Evolutionary conservation across 2,888 invertebrate genomes (phyloP).

Genomic region (Adelphocoris suturalis): DNA sequence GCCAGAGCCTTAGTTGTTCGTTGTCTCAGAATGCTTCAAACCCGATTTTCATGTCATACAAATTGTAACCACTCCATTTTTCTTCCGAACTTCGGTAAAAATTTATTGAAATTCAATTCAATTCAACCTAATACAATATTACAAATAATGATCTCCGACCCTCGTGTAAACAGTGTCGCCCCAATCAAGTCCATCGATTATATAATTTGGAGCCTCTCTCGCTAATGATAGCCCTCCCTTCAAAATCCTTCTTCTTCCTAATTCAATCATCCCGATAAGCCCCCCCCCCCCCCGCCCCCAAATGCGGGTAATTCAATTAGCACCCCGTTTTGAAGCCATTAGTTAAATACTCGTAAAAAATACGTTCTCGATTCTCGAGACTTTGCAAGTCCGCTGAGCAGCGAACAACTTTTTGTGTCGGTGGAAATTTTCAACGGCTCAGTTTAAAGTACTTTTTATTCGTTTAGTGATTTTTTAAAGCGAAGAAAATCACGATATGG

Average conservation of each 20-base stretch:
- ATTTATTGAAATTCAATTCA: too few relatives aligned
- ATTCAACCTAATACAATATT: too few relatives aligned
- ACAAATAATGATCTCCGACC: not conserved
- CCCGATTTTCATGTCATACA: too few relatives aligned
- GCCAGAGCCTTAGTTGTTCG: too few relatives aligned
- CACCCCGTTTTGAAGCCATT: slow-evolving; percentile 20
- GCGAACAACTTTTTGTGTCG: not conserved
- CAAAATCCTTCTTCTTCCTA: slow-evolving; percentile 12
- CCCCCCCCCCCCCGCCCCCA: not conserved
- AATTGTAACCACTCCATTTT: too few relatives aligned
- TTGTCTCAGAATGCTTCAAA: too few relatives aligned
- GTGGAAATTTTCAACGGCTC: not conserved
- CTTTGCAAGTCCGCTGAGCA: not conserved
- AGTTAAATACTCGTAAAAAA: slow-evolving; percentile 14
- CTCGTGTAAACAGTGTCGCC: not conserved
- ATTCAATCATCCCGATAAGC: slow-evolving; percentile 22
- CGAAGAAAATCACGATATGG: too few relatives aligned
- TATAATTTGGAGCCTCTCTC: slow-evolving; percentile 26
- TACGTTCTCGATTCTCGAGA: not conserved
- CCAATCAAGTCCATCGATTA: slow-evolving; percentile 27
- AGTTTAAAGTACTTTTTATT: not conserved
- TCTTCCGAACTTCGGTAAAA: too few relatives aligned
- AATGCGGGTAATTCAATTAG: slow-evolving; percentile 34
- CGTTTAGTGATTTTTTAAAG: not conserved
- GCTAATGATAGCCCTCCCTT: slow-evolving; percentile 5